Percentiles rank a stretch among this genome's conserved stretches.
These are phyloP conservation scores for Agrochola lychnidis DNA, from an alignment of 2,888 invertebrate genomes.

Conservation along the genomic window DNA sequence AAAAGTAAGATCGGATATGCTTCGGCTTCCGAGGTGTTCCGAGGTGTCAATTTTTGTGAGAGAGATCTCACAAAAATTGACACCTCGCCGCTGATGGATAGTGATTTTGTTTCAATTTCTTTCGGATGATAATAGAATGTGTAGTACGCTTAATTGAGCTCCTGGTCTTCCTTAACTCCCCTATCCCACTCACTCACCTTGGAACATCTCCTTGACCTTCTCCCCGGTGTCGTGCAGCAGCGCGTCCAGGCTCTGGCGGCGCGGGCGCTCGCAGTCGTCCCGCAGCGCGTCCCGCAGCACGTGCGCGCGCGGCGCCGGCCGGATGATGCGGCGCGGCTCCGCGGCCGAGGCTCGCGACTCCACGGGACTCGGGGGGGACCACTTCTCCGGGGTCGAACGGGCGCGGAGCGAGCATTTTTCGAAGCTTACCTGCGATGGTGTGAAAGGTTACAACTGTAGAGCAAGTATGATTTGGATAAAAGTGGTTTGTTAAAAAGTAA, in stretches of 20 bases:
- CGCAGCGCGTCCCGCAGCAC: slow-evolving; percentile 58
- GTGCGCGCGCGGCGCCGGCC: slow-evolving; percentile 66
- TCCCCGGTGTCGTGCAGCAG: slow-evolving; percentile 94
- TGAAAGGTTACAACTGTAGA: too few species aligned
- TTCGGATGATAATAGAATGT: too few species aligned
- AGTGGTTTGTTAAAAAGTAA: background rate
- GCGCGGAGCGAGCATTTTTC: slow-evolving; percentile 89
- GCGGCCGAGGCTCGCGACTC: slow-evolving; percentile 82
- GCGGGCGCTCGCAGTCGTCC: slow-evolving; percentile 77
- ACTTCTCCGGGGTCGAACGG: slow-evolving; percentile 81
- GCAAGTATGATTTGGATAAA: background rate
- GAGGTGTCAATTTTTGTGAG: too few species aligned
- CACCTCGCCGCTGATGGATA: too few species aligned
- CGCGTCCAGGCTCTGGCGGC: slow-evolving; percentile 89
- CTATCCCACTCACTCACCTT: slow-evolving; percentile 87
- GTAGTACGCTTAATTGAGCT: too few species aligned
- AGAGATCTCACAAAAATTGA: too few species aligned
- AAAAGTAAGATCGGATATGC: too few species aligned
- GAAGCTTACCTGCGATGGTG: slow-evolving; percentile 81
- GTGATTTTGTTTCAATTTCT: too few species aligned
- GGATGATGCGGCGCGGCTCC: slow-evolving; percentile 81
- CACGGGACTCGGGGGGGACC: slow-evolving; percentile 80
- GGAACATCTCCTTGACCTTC: slow-evolving; percentile 95
- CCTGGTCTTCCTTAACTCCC: background rate
- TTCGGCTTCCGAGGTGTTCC: too few species aligned